Evolutionary conservation across 2,113 vertebrate genomes (phyloP).

Genomic region (Syrrhaptes paradoxus): DNA sequence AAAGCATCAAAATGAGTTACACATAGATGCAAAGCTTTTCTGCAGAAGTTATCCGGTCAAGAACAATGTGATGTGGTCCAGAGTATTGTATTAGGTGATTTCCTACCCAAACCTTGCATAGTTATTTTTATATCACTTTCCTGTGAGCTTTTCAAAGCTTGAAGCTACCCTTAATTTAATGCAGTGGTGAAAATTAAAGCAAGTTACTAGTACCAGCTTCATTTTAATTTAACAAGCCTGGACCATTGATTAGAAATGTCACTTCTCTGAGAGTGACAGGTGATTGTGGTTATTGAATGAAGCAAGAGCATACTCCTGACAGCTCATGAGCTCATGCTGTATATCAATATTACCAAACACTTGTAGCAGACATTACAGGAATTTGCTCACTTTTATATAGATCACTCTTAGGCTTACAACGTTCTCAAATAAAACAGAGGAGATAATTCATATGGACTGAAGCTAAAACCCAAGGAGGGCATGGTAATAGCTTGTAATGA

Average conservation of each 20-base stretch:
- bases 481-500: neutral
- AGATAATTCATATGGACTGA: neutral
- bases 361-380: neutral
- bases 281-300: neutral
- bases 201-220: neutral
- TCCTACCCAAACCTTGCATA: neutral
- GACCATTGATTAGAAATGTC: neutral
- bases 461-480: neutral
- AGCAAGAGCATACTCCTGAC: neutral
- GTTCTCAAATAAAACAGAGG: neutral
- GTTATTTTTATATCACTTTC: conserved; percentile 26
- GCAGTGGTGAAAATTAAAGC: neutral
- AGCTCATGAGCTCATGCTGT: neutral
- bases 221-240: neutral
- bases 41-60: conserved; percentile 18
- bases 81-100: neutral
- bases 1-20: neutral
- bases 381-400: neutral
- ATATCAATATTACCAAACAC: neutral
- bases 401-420: neutral
- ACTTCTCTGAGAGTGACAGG: neutral
- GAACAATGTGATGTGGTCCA: neutral
- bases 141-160: neutral
- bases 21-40: neutral
- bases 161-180: neutral